Evolutionary conservation across 2,113 vertebrate species (phyloP), one percentile per base, ranked within the genome.

Genomic region (Tympanuchus pallidicinctus): DNA sequence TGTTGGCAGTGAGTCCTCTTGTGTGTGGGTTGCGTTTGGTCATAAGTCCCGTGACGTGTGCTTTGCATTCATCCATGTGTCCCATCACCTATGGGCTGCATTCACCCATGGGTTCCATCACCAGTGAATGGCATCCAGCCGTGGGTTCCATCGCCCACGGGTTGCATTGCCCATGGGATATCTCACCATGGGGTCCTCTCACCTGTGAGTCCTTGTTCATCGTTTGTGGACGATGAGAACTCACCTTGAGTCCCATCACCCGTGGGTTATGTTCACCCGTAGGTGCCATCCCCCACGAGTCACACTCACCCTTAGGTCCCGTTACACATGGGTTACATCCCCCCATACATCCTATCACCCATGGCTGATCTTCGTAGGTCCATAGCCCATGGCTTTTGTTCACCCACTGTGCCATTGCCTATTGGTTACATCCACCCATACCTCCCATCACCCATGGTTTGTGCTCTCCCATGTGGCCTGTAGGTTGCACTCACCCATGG

Each of bases 361-460:
- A 4, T 32, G 54, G 28, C 8, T 18, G 17, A 56, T 11, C 9
- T 18, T 30, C 16, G 18, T 30, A 11, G 36, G 24, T 34, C 27
- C 4, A 1, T 21, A 11, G 5, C 54, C 28, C 27, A 10, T 32
- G 30, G 24, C 24, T 50, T 25, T 25, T 25, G 1, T 19, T 86
- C 22, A 6, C 32, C 65, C 24, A 0, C 0, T 3, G 47, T 28
- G 8, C 65, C 18, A 3, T n/a, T 12, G 2, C 7, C 19, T 4
- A 2, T 32, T 65, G 20, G 5, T 9, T 17, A 8, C 18, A 3
- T 12, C 67, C 2, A 4, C 7, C 73, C 9, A 1, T 2, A 21
- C 17, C 8, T 6, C 27, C 43, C 50, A 36, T 82, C 48, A 4
- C 13, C 66, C 7, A 0, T 3, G 13, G 19, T 24, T 24, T 57